Conservation (phyloP, 1,140 invertebrate genomes). For the Cyclina sinensis region DNA sequence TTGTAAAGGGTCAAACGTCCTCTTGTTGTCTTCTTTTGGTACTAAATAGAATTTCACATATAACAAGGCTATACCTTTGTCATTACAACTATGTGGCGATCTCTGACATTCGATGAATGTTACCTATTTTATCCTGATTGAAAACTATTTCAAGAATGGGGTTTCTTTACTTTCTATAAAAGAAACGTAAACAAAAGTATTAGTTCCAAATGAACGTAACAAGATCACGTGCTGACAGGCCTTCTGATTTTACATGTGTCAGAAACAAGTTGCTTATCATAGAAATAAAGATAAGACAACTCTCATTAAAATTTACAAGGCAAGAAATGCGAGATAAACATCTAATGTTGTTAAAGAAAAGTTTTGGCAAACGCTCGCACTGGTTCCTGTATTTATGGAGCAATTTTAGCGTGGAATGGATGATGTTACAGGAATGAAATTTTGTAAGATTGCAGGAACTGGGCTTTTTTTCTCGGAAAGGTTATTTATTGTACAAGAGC, state of each 20-base stretch:
- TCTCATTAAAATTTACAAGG: constrained; percentile 20
- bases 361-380: constrained; percentile 1
- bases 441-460: background rate
- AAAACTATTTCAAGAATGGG: background rate
- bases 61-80: too few relatives aligned
- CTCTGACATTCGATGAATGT: too few relatives aligned
- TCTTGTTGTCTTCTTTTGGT: too few relatives aligned
- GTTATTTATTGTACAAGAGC: too few relatives aligned
- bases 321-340: background rate
- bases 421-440: background rate
- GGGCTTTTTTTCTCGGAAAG: too few relatives aligned
- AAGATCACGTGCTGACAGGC: background rate
- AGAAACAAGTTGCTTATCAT: background rate
- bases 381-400: background rate
- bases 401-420: background rate
- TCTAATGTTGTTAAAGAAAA: constrained; percentile 26
- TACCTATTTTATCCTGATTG: background rate
- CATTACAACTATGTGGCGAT: too few relatives aligned
- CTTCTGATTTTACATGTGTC: background rate
- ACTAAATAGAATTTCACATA: too few relatives aligned
- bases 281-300: constrained; percentile 26
- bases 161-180: background rate
- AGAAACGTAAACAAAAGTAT: constrained; percentile 12
- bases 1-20: too few relatives aligned
- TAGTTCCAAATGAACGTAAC: background rate